Base-by-base conservation (phyloP, 1,140 invertebrate species). In the Rhagoletis pomonella region DNA sequence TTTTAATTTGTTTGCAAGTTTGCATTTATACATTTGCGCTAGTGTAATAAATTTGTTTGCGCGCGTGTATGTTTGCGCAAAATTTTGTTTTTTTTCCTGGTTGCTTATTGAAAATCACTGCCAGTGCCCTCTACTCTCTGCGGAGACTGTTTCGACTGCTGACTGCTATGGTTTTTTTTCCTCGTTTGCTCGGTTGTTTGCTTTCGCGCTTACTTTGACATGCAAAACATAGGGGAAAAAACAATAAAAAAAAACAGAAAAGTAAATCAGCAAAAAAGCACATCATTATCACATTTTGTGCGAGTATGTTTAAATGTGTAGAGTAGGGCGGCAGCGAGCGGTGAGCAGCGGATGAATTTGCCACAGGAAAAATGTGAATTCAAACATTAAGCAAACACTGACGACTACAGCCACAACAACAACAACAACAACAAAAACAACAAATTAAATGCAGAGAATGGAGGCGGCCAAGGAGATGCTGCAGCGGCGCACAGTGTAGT, bases 361-460 rank as follows among this genome's bases (percentile, higher is more conserved):
- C 47, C 50, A 29, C 73, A 81, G 44, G 47, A 58, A 55, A 64
- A 60, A 86, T 86, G 62, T 29, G 58, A 86, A 62, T 64, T 86
- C 85, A 86, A 86, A 65, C 58, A 86, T 60, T 44, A 47, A 62
- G 10, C 58, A 60, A 86, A 86, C 85, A 86, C 58, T 65, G 47
- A 86, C 69, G 4, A 19, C 29, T n/a, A 17, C 17, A 62, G 62
- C 58, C 87, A 87, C 67, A 55, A 87, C 77, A 89, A 60, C 86
- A 88, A 86, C 44, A 89, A 87, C 88, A 87, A 87, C 89, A 88
- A 59, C 73, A 73, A 86, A 6, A 87, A 86, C 85, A 87, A 50
- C 87, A 88, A 87, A 64, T 59, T 55, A 44, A 87, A 65, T 81
- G 73, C 47, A 29, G 12, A 55, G 73, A 81, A 81, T 55, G 17